phyloP scores from a whole-genome alignment of 2,797 vertebrate genomes.

The Sebastes minor region DNA sequence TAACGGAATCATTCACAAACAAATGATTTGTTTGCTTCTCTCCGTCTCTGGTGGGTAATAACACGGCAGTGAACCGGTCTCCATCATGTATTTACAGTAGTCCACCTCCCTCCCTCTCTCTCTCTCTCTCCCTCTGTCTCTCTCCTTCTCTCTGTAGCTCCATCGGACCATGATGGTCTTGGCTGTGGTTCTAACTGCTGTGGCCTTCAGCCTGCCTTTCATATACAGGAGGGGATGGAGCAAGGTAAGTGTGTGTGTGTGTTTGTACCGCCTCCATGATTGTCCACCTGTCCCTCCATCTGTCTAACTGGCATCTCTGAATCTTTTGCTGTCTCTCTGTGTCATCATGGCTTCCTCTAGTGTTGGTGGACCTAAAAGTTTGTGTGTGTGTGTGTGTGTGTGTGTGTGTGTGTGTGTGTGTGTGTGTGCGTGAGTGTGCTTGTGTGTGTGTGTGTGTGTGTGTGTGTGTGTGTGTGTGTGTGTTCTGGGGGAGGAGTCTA shows the following conservation, averaged over 20 bases:
- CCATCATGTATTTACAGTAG: not conserved
- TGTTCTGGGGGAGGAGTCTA: no score
- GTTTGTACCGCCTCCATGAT: not conserved
- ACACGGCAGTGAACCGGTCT: not conserved
- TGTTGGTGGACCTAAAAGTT: no score
- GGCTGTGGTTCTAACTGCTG: conserved; percentile 16
- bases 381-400: no score
- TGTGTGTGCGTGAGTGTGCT: no score
- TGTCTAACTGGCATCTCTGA: conserved; percentile 1
- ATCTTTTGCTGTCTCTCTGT: not conserved
- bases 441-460: no score
- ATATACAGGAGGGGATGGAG: conserved; percentile 89
- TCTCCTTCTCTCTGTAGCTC: not conserved
- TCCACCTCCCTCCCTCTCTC: not conserved
- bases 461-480: no score
- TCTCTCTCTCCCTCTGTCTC: not conserved
- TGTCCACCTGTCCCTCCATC: conserved; percentile 28
- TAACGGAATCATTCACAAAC: not conserved
- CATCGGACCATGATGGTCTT: conserved; percentile 21
- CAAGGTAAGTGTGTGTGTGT: conserved; percentile 65
- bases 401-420: no score
- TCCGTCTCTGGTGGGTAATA: not conserved
- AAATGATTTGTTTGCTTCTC: not conserved
- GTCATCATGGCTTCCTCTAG: no score
- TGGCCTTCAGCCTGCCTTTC: conserved; percentile 79